These are phyloP conservation scores for Pseudorasbora parva DNA, from an alignment of 2,113 vertebrate species.

Conservation along the genomic window DNA sequence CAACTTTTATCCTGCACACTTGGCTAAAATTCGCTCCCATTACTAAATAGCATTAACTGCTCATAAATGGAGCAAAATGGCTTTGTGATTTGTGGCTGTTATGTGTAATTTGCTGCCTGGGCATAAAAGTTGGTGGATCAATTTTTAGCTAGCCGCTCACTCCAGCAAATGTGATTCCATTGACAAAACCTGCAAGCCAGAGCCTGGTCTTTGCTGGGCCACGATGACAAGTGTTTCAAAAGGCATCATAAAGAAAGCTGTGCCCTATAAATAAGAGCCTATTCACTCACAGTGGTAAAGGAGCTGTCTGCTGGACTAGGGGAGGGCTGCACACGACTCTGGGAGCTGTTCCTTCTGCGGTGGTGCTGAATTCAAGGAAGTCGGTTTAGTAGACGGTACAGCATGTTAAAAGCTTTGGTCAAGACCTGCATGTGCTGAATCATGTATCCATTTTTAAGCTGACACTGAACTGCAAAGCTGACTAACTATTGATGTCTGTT, in stretches of 20 bases:
- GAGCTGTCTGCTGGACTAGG: constrained; percentile 29
- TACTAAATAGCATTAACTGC: constrained; percentile 32
- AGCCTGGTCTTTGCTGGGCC: constrained; percentile 21
- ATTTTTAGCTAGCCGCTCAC: constrained; percentile 33
- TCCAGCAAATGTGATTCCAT: constrained; percentile 43
- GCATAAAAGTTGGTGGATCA: constrained; percentile 47
- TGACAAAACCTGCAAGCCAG: constrained; percentile 33
- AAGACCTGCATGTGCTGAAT: neutral
- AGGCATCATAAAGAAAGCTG: constrained; percentile 31
- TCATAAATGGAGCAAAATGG: constrained; percentile 37
- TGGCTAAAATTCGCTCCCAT: constrained; percentile 14
- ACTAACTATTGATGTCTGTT: neutral
- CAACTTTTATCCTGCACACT: constrained; percentile 34
- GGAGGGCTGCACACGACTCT: constrained; percentile 8
- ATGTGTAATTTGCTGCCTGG: constrained; percentile 51
- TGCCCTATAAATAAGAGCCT: constrained; percentile 33
- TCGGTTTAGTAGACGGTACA: neutral
- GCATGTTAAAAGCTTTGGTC: constrained; percentile 13
- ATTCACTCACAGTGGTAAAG: constrained; percentile 5
- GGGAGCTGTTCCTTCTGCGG: constrained; percentile 11
- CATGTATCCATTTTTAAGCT: neutral
- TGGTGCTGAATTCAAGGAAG: constrained; percentile 28
- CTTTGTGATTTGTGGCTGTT: constrained; percentile 46
- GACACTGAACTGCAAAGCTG: neutral
- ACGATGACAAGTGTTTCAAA: constrained; percentile 45